These are phyloP conservation scores for Ia io DNA, from an alignment of 2,113 vertebrate species.

Conservation along the genomic window DNA sequence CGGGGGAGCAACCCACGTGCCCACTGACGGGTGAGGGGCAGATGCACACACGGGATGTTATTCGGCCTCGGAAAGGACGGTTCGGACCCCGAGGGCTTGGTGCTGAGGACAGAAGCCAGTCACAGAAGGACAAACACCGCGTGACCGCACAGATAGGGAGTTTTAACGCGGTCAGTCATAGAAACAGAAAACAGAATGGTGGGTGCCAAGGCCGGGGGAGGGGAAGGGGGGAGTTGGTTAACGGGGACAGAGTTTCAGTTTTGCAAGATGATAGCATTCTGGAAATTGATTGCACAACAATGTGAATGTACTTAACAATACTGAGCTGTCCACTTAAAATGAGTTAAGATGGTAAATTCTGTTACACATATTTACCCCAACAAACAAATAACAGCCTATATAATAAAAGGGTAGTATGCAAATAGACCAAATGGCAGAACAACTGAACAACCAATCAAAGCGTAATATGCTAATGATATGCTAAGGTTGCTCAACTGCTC, in stretches of 20 bases:
- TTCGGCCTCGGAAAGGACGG: neutral
- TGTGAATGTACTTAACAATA: neutral
- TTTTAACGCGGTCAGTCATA: neutral
- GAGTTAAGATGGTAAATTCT: neutral
- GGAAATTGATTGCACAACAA: neutral
- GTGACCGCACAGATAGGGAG: neutral
- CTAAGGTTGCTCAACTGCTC: no score
- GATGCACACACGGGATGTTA: neutral
- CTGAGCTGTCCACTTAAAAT: neutral
- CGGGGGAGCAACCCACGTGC: neutral
- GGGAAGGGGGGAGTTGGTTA: neutral
- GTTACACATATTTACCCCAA: neutral
- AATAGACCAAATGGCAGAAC: no score
- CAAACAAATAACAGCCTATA: no score
- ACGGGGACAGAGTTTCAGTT: conserved; percentile 3
- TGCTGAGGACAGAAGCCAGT: neutral
- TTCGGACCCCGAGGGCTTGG: neutral
- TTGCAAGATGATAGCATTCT: neutral
- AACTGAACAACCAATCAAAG: no score
- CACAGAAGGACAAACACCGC: neutral
- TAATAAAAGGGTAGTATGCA: no score
- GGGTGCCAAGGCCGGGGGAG: neutral
- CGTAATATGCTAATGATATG: no score
- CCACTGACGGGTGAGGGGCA: no score
- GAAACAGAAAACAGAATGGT: neutral